phyloP scores from a whole-genome alignment of 2,113 vertebrate species.

The Smithornis capensis region DNA sequence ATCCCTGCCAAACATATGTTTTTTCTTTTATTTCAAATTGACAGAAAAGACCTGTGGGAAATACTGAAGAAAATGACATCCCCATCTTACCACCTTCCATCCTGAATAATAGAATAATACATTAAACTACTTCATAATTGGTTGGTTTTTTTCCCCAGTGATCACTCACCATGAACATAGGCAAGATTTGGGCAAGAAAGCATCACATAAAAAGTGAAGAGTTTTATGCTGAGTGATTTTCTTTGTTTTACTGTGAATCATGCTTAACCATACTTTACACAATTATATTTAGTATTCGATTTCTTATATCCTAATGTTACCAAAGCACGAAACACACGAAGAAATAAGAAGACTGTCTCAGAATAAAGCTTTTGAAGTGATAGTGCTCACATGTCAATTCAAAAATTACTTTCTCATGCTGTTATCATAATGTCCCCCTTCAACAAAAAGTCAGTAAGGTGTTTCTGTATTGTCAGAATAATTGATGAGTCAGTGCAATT shows the following conservation, averaged over 20 bases:
- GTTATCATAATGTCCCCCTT: neutral
- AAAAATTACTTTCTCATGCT: neutral
- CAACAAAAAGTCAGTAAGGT: neutral
- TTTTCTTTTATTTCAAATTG: neutral
- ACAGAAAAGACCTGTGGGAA: neutral
- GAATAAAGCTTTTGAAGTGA: neutral
- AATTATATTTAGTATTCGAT: rapidly evolving
- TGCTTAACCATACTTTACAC: neutral
- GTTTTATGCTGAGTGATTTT: neutral
- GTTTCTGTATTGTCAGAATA: neutral
- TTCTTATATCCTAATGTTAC: neutral
- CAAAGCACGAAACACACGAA: neutral
- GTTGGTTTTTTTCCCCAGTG: neutral
- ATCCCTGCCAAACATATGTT: neutral
- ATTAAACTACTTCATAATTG: neutral
- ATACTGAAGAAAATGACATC: neutral
- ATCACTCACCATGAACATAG: neutral
- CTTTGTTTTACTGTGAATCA: neutral
- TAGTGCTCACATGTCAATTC: neutral
- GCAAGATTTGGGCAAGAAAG: neutral
- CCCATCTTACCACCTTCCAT: neutral
- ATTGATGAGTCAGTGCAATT: neutral
- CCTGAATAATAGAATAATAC: neutral
- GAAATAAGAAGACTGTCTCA: neutral
- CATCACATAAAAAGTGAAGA: neutral